phyloP scores from a whole-genome alignment of 2,797 vertebrate species.

The Aselliscus stoliczkanus region DNA sequence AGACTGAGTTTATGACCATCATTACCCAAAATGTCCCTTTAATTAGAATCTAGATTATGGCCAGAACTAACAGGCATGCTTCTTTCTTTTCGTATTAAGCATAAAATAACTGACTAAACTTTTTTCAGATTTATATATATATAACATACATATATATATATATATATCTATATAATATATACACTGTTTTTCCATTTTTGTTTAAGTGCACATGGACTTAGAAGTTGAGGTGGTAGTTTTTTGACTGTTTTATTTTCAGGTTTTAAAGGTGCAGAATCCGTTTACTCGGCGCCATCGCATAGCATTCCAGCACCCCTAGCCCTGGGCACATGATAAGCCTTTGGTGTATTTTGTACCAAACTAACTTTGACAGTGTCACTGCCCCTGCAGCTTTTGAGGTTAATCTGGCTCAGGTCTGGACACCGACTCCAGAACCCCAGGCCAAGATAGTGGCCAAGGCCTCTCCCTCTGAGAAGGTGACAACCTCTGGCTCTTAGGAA shows the following conservation, averaged over 20 bases:
- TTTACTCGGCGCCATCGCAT: background rate
- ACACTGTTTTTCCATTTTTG: constrained; percentile 60
- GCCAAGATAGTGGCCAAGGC: constrained; percentile 43
- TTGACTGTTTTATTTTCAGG: constrained; percentile 75
- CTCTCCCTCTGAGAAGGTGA: constrained; percentile 60
- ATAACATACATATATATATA: constrained; percentile 36
- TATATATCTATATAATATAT: constrained; percentile 63
- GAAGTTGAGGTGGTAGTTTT: constrained; percentile 70
- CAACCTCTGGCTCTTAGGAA: constrained; percentile 39
- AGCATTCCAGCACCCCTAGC: background rate
- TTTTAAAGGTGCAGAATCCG: constrained; percentile 88
- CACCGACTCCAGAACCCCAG: constrained; percentile 32
- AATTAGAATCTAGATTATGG: constrained; percentile 1
- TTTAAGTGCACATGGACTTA: constrained; percentile 41
- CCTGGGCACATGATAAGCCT: background rate
- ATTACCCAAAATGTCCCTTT: background rate
- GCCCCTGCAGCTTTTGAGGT: constrained; percentile 46
- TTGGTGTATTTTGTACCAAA: constrained; percentile 50
- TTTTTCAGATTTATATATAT: constrained; percentile 65
- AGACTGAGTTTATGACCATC: background rate
- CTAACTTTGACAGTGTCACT: constrained; percentile 17
- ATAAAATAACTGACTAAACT: constrained; percentile 61
- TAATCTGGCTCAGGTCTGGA: constrained; percentile 63
- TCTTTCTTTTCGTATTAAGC: constrained; percentile 55
- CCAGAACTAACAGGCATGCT: constrained; percentile 61